A percentile compares a stretch with the other conserved stretches of the same genome.
Conservation (phyloP, 92 coral and sea anemone genomes). For the Epizoanthus scotinus region DNA sequence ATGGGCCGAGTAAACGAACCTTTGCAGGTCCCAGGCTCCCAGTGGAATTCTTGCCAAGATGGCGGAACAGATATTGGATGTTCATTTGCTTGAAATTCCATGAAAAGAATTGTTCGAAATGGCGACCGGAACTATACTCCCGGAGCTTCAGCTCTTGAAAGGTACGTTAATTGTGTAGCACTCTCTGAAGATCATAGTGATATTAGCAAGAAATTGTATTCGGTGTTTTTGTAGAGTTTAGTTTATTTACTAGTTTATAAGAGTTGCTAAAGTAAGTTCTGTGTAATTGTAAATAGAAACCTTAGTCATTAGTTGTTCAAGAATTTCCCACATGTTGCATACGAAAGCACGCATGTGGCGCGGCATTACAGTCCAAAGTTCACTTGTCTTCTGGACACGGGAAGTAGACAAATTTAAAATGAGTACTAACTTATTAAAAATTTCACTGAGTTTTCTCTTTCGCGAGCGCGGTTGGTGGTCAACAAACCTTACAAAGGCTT, state of each 20-base stretch:
- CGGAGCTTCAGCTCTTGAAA: background rate
- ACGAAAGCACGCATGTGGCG: no score
- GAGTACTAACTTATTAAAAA: conserved; percentile 2
- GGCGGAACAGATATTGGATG: background rate
- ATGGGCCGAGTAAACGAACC: conserved; percentile 29
- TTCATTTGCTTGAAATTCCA: background rate
- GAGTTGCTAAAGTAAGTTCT: no score
- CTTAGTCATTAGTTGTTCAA: background rate
- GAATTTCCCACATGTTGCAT: no score
- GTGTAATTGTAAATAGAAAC: background rate
- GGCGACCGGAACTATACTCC: background rate
- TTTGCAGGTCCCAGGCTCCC: background rate
- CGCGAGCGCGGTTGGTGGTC: background rate
- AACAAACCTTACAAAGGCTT: no score
- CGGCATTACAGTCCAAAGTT: no score
- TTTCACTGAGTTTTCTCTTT: background rate
- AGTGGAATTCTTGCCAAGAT: conserved; percentile 1
- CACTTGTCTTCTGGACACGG: no score
- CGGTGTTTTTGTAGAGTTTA: background rate
- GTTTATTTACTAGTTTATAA: background rate
- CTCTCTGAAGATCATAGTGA: background rate
- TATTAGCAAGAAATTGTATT: background rate
- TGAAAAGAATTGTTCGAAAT: background rate
- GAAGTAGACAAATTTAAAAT: no score
- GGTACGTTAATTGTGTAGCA: background rate